These are phyloP conservation scores for Pheosia tremula DNA, from an alignment of 2,888 invertebrate genomes.

Conservation along the genomic window DNA sequence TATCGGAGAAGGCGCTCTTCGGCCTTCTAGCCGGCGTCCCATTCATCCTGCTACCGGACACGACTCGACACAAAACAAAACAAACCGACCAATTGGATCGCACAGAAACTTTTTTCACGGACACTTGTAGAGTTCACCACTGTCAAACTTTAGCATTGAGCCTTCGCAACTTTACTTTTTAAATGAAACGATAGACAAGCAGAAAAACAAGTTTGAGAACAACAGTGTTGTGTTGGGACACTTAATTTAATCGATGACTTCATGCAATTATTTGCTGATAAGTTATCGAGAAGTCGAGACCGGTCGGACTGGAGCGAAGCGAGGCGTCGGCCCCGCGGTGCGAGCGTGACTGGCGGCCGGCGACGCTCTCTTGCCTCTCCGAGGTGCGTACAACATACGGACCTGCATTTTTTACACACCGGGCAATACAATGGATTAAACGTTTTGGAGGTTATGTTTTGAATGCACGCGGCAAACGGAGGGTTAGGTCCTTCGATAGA, in stretches of 20 bases:
- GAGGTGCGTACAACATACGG: constrained; percentile 40
- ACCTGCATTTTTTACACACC: constrained; percentile 75
- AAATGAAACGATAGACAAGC: neutral
- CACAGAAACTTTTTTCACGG: constrained; percentile 75
- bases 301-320: constrained; percentile 45
- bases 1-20: constrained; percentile 79
- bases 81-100: constrained; percentile 60
- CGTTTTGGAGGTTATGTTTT: constrained; percentile 77
- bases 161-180: constrained; percentile 33
- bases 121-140: constrained; percentile 73
- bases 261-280: constrained; percentile 78
- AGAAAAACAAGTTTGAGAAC: constrained; percentile 7
- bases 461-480: constrained; percentile 44
- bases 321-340: constrained; percentile 59
- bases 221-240: constrained; percentile 36
- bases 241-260: constrained; percentile 80
- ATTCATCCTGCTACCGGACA: constrained; percentile 72
- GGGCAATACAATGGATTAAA: constrained; percentile 69
- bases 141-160: constrained; percentile 61
- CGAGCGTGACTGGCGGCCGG: constrained; percentile 61
- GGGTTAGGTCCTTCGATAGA: constrained; percentile 6
- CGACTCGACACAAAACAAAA: constrained; percentile 60
- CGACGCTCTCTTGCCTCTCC: constrained; percentile 29
- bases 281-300: constrained; percentile 68
- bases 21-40: constrained; percentile 78